Evolutionary conservation across 2,888 invertebrate genomes (phyloP).

Genomic region (Clostera curtula): DNA sequence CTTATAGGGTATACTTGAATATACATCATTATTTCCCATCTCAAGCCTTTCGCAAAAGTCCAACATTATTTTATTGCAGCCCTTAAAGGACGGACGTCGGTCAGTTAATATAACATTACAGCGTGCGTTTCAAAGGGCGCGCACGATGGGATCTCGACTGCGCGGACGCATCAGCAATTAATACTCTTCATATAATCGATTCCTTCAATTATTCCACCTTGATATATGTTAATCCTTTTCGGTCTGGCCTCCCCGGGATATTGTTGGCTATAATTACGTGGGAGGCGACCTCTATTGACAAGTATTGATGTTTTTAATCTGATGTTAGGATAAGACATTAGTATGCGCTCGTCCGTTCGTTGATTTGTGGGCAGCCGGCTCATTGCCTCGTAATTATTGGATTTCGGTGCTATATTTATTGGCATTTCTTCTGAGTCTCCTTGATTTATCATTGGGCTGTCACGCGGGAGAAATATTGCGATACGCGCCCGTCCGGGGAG

Average conservation of each 20-base stretch:
- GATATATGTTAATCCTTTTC: slow-evolving; percentile 71
- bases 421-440: slow-evolving; percentile 63
- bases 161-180: slow-evolving; percentile 71
- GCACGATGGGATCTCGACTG: slow-evolving; percentile 46
- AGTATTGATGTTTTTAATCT: slow-evolving; percentile 75
- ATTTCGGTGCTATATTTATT: slow-evolving; percentile 70
- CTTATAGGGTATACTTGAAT: too few relatives aligned
- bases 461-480: slow-evolving; percentile 51
- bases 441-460: slow-evolving; percentile 66
- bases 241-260: slow-evolving; percentile 65
- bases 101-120: slow-evolving; percentile 38
- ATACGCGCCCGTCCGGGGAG: slow-evolving; percentile 39
- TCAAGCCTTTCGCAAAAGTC: slow-evolving; percentile 4
- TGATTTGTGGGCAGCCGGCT: slow-evolving; percentile 69
- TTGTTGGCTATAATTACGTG: slow-evolving; percentile 72
- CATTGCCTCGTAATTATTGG: slow-evolving; percentile 71
- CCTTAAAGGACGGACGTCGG: slow-evolving; percentile 25
- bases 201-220: slow-evolving; percentile 72
- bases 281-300: slow-evolving; percentile 72
- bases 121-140: slow-evolving; percentile 34
- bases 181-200: slow-evolving; percentile 74
- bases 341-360: slow-evolving; percentile 59
- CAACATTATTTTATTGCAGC: slow-evolving; percentile 24
- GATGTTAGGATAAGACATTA: slow-evolving; percentile 73
- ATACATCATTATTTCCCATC: too few relatives aligned